A percentile compares a stretch with the other conserved stretches of the same genome.
These are phyloP conservation scores for Alectura lathami DNA, from an alignment of 2,113 vertebrate species.

Conservation along the genomic window DNA sequence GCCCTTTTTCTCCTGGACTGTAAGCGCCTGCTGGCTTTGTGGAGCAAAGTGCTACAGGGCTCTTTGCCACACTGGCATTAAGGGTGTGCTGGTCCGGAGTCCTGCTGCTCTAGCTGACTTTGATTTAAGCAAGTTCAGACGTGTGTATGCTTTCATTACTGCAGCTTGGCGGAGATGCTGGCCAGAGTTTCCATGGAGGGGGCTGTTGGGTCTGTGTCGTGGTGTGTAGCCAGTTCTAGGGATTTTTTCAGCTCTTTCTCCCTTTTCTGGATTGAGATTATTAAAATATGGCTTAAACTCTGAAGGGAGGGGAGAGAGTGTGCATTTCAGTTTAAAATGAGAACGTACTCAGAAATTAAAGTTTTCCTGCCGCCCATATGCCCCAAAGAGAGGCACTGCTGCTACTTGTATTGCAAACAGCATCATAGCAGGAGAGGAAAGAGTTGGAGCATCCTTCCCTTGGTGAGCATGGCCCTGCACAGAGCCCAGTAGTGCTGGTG, in stretches of 20 bases:
- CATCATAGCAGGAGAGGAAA: background rate
- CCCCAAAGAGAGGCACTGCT: background rate
- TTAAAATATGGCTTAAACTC: background rate
- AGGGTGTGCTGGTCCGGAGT: background rate
- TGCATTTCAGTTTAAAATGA: background rate
- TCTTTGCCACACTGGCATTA: background rate
- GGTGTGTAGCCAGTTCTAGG: background rate
- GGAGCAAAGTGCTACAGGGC: background rate
- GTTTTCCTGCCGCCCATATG: background rate
- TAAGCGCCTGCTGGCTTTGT: accelerated
- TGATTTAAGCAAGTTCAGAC: background rate
- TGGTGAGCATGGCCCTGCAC: background rate
- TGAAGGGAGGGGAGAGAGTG: background rate
- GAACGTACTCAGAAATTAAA: background rate
- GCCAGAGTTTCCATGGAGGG: background rate
- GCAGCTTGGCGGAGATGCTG: background rate
- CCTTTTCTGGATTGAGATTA: background rate
- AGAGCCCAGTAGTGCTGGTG: background rate
- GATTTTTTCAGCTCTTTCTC: background rate
- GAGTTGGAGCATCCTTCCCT: background rate
- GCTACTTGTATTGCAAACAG: background rate
- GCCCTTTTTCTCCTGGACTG: background rate
- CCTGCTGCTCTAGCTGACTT: constrained; percentile 7
- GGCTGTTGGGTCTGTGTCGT: background rate
- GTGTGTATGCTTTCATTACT: background rate